Evolutionary conservation across 2,113 vertebrate genomes (phyloP).

Genomic region (Eudyptes chrysolophus): DNA sequence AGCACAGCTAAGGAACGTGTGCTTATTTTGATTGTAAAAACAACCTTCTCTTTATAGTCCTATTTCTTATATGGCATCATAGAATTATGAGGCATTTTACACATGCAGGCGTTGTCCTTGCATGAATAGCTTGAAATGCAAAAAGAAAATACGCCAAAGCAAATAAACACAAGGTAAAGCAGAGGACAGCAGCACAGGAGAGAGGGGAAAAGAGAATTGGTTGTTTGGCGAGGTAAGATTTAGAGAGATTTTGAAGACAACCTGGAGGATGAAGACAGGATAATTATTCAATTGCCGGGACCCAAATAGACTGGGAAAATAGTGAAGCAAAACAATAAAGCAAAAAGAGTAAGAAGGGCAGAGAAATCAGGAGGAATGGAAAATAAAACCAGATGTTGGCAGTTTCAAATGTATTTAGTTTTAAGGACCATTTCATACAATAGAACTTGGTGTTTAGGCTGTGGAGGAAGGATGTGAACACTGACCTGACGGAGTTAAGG

Average conservation of each 20-base stretch:
- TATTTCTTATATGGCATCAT: background rate
- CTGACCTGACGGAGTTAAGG: background rate
- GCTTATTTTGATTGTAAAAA: background rate
- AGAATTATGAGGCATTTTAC: background rate
- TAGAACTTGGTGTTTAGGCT: background rate
- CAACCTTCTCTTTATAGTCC: background rate
- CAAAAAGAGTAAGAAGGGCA: background rate
- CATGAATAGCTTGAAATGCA: background rate
- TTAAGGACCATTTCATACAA: background rate
- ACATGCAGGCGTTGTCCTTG: background rate
- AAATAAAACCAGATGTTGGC: background rate
- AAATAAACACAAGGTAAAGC: slow-evolving; percentile 13
- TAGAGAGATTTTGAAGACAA: slow-evolving; percentile 3
- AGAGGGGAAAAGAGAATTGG: background rate
- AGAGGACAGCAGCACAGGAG: background rate
- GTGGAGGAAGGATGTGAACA: background rate
- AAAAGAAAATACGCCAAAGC: background rate
- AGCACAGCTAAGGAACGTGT: background rate
- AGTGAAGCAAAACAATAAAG: background rate
- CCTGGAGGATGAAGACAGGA: background rate
- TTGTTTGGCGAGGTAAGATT: background rate
- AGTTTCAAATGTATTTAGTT: background rate
- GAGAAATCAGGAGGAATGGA: background rate
- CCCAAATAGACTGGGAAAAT: background rate
- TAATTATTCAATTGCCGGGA: background rate